Evolutionary conservation across 64 coral and sea anemone genomes (phyloP), one percentile per base, ranked within the genome.

Genomic region (Pocillopora verrucosa): DNA sequence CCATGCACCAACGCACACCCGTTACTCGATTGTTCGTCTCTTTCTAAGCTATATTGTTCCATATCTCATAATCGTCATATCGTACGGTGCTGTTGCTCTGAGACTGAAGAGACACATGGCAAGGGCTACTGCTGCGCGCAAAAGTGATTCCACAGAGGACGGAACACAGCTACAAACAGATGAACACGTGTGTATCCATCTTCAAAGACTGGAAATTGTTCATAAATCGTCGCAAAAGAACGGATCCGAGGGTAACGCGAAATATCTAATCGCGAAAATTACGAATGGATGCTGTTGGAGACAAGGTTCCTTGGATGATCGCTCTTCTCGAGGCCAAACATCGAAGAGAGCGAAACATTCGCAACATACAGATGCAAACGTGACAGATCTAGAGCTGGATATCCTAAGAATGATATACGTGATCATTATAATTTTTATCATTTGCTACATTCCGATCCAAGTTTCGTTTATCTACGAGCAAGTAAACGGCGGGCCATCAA

Each of bases 321-420:
- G 41, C 41, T 51, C 41, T 7, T 4, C 41, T 51, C 41, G 7
- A 51, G 41, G 41, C 41, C 41, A 51, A 51, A 51, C 41, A 51
- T 38, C 75, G 4, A 56, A 77, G 19, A 5, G 11, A 26, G 20
- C 75, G 5, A 30, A 77, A 34, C 75, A 36, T 17, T 9, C 16
- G 45, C 16, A 16, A 16, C 5, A 22, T 77, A n/a, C 34, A 80
- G 77, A 13, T 57, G 59, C 41, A 51, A 51, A 51, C 24, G 77
- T 89, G 69, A 89, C 65, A 0, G 75, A 79, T 9, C 22, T 60
- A 0, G 87, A 89, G n/a, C 75, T 74, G 13, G 88, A 90, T 10
- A 60, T 90, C 60, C 72, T 90, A 11, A 80, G 74, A 45, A 90
- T 90, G 88, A 76, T 90, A 56, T 81, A 90, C 20, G 78, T 75